Conservation (phyloP, 2,888 invertebrate species). For the Taphrorychus bicolor region DNA sequence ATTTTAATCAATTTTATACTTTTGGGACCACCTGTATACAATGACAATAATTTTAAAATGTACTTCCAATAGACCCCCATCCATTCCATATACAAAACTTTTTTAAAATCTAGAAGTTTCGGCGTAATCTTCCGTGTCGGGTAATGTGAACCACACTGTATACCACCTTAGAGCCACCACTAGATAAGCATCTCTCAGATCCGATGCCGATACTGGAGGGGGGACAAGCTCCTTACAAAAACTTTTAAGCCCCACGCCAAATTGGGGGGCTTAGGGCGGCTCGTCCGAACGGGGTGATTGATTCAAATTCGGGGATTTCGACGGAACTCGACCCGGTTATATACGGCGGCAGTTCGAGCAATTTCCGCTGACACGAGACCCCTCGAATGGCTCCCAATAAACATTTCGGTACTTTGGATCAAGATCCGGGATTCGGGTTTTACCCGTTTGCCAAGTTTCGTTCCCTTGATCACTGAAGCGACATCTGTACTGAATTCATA, state of each 20-base stretch:
- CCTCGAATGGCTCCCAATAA: slow-evolving; percentile 43
- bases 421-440: slow-evolving; percentile 34
- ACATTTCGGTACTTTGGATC: slow-evolving; percentile 42
- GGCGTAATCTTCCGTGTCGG: too few relatives aligned
- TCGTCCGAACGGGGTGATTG: slow-evolving; percentile 33
- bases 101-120: too few relatives aligned
- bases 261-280: slow-evolving; percentile 28
- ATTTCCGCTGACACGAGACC: slow-evolving; percentile 45
- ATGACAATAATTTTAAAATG: too few relatives aligned
- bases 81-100: too few relatives aligned
- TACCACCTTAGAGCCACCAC: too few relatives aligned
- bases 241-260: slow-evolving; percentile 33
- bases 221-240: slow-evolving; percentile 23
- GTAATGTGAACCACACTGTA: too few relatives aligned
- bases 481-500: too few relatives aligned
- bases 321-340: slow-evolving; percentile 32
- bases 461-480: slow-evolving; percentile 7
- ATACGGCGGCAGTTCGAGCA: slow-evolving; percentile 34
- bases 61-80: too few relatives aligned
- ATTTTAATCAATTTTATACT: too few relatives aligned
- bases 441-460: slow-evolving; percentile 26
- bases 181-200: too few relatives aligned
- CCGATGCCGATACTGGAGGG: background rate
- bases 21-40: too few relatives aligned
- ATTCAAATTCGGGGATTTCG: slow-evolving; percentile 38